Base-by-base conservation (phyloP, 1,140 invertebrate species). In the Drosophila pandora region DNA sequence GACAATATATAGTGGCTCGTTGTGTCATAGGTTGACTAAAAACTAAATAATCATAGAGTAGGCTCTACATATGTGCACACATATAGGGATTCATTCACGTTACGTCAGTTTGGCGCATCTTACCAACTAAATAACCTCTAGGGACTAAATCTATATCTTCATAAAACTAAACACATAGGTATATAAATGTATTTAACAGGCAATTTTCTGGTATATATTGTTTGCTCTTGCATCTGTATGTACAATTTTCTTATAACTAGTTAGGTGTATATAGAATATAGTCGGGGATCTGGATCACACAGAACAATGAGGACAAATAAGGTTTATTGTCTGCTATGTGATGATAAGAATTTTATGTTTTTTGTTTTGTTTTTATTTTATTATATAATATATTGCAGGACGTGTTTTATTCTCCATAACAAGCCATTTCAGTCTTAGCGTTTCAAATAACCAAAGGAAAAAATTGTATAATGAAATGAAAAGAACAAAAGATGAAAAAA, bases 361-460 rank as follows among this genome's bases (percentile, higher is more conserved):
- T 53, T 59, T 39, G 21, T 43, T 10, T 63, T 63, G 21, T 68
- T 63, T 54, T 65, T 57, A 48, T 60, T 32, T 62, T 65, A 60
- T 77, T 58, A 32, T 67, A 53, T 79, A 60, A 62, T 79, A 61
- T 72, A 84, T 79, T 80, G 67, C 67, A 79, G 80, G 76, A 76
- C 72, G 80, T 85, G 81, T 83, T 80, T 80, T 68, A 67, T 90
- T 78, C 74, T 90, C 79, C 82, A 58, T 76, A 90, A 90, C 87
- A 90, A 90, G 74, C 87, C 87, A 90, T 90, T 87, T 90, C 87
- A 90, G 87, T 90, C 87, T 90, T 90, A 90, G 71, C 80, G 87
- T 90, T 90, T 90, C 87, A 90, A 90, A 80, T 84, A 88, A 87
- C 72, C 80, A 85, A 90, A 79, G 30, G 49, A 63, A 80, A 76